Percentiles rank a stretch among this genome's conserved stretches.
These are phyloP conservation scores for Sebastes cheni DNA, from an alignment of 2,797 vertebrate species.

Conservation along the genomic window DNA sequence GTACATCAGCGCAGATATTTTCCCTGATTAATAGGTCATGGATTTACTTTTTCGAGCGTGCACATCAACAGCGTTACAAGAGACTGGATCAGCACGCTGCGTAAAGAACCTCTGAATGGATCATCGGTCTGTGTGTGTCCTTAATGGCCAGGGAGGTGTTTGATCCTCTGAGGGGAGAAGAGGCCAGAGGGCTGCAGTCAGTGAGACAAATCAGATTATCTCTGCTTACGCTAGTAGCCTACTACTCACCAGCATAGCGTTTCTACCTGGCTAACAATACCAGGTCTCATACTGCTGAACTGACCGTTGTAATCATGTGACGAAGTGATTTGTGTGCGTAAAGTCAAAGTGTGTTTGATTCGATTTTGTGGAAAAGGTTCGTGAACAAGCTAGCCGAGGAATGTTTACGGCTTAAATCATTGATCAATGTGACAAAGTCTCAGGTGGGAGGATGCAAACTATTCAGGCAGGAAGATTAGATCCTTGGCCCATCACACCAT, in stretches of 20 bases:
- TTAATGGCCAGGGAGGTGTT: conserved; percentile 78
- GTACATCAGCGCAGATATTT: accelerated
- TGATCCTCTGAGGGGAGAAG: conserved; percentile 72
- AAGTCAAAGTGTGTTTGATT: conserved; percentile 30
- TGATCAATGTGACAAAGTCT: conserved; percentile 56
- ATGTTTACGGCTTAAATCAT: conserved; percentile 43
- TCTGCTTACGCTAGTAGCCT: conserved; percentile 55
- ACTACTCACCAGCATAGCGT: conserved; percentile 40
- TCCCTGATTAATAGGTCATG: too few species aligned
- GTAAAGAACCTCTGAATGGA: conserved; percentile 56
- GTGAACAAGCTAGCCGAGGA: conserved; percentile 15
- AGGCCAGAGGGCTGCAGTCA: conserved; percentile 47
- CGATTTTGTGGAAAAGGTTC: conserved; percentile 26
- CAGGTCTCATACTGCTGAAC: conserved; percentile 46
- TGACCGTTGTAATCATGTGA: conserved; percentile 62
- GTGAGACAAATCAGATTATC: conserved; percentile 73
- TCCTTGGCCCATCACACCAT: conserved; percentile 49
- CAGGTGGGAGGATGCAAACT: conserved; percentile 64
- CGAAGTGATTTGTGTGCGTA: conserved; percentile 27
- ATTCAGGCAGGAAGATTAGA: conserved; percentile 61
- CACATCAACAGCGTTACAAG: conserved; percentile 32
- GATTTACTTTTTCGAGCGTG: conserved; percentile 21
- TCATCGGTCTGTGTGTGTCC: conserved; percentile 58
- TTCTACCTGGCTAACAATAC: conserved; percentile 63
- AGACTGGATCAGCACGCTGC: conserved; percentile 46